Evolutionary conservation across 2,888 invertebrate genomes (phyloP).

Genomic region (Hemistola chrysoprasaria): DNA sequence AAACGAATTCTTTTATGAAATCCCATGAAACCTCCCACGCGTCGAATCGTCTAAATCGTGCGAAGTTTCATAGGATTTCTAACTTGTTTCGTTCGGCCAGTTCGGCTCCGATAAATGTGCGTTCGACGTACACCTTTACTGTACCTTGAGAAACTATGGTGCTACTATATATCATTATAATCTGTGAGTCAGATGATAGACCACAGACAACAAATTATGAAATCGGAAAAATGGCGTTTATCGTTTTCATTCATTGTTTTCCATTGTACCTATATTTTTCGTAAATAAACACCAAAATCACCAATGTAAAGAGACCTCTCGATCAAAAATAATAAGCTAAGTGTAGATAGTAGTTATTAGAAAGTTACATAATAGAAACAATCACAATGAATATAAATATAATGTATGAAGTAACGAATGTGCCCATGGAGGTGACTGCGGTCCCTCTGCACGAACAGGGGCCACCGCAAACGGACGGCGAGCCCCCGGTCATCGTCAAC

Average conservation of each 20-base stretch:
- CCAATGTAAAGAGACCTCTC: conserved; percentile 6
- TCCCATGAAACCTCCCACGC: too few relatives aligned
- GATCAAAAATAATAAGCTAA: background rate
- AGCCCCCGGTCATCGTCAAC: conserved; percentile 34
- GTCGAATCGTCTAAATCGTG: too few relatives aligned
- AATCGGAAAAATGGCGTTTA: conserved; percentile 26
- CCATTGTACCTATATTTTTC: conserved; percentile 24
- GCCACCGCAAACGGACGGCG: conserved; percentile 30
- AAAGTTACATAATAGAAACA: conserved; percentile 15
- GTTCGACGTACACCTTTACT: too few relatives aligned
- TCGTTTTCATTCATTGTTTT: conserved; percentile 22
- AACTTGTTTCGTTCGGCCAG: too few relatives aligned
- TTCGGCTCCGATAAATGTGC: too few relatives aligned
- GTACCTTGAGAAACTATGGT: too few relatives aligned
- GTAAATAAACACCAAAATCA: conserved; percentile 27
- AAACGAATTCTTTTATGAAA: too few relatives aligned
- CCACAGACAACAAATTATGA: background rate
- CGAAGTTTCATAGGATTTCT: too few relatives aligned
- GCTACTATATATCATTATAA: too few relatives aligned
- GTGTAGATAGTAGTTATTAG: background rate
- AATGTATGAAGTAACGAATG: conserved; percentile 44
- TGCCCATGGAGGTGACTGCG: conserved; percentile 22
- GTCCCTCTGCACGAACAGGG: conserved; percentile 33
- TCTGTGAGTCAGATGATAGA: too few relatives aligned
- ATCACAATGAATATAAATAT: conserved; percentile 46